phyloP scores from a whole-genome alignment of 2,113 vertebrate genomes.

The Pelusios castaneus region DNA sequence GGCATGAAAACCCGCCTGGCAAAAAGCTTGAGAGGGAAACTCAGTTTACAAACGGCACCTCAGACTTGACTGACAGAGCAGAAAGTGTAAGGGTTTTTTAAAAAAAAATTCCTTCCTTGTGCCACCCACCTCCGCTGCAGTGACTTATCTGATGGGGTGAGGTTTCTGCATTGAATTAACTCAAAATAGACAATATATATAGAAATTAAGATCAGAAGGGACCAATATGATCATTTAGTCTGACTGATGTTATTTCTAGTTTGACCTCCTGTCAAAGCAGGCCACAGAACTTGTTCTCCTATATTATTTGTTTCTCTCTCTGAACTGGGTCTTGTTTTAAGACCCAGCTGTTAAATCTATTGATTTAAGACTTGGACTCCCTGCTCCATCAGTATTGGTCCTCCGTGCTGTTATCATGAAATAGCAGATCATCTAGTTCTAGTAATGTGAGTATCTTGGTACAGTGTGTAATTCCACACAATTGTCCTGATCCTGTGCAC shows the following conservation, averaged over 20 bases:
- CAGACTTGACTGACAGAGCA: too few relatives aligned
- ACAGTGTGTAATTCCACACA: neutral
- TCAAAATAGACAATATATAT: slow-evolving; percentile 10
- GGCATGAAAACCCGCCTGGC: too few relatives aligned
- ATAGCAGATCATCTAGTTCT: neutral
- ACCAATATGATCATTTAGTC: too few relatives aligned
- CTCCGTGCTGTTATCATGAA: neutral
- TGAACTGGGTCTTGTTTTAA: neutral
- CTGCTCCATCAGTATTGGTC: neutral
- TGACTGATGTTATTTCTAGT: too few relatives aligned
- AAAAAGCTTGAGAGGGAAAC: too few relatives aligned
- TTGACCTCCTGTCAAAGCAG: too few relatives aligned
- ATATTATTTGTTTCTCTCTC: neutral
- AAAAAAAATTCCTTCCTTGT: neutral
- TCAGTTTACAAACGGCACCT: too few relatives aligned
- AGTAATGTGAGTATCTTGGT: neutral
- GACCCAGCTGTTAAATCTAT: neutral
- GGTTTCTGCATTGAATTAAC: slow-evolving; percentile 1
- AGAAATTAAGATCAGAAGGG: too few relatives aligned
- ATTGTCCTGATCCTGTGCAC: neutral
- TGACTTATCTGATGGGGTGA: neutral
- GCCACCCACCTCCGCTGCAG: neutral
- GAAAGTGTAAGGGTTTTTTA: too few relatives aligned
- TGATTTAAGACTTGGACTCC: neutral
- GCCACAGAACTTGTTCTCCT: too few relatives aligned